These are phyloP conservation scores for Phymanthus crucifer DNA, from an alignment of 92 coral and sea anemone genomes.

Conservation along the genomic window DNA sequence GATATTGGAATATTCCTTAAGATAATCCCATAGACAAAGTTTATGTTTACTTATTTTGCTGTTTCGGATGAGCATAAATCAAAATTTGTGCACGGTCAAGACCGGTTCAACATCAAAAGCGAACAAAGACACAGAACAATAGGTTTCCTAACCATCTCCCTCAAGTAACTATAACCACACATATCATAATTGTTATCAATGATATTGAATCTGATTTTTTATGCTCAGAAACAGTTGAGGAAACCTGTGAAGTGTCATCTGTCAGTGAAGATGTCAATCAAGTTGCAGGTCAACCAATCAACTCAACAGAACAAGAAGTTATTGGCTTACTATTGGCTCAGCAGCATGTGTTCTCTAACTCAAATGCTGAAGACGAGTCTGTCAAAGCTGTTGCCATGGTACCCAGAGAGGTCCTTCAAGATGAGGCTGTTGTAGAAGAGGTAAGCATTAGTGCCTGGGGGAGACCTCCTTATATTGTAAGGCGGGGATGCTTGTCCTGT, in stretches of 20 bases:
- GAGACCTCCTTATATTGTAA: too few species aligned
- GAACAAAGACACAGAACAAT: too few species aligned
- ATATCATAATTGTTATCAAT: too few species aligned
- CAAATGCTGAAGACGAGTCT: conserved; percentile 54
- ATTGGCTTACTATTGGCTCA: conserved; percentile 78
- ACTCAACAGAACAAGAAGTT: conserved; percentile 84
- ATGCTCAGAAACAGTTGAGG: conserved; percentile 13
- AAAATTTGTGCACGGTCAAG: too few species aligned
- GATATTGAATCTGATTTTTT: not conserved
- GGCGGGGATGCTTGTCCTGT: too few species aligned
- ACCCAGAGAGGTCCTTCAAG: conserved; percentile 71
- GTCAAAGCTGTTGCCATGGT: conserved; percentile 84
- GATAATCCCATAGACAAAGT: too few species aligned
- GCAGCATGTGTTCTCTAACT: conserved; percentile 67
- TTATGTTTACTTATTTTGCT: too few species aligned
- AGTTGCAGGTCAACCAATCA: conserved; percentile 77
- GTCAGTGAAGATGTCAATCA: conserved; percentile 51
- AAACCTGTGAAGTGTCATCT: conserved; percentile 12
- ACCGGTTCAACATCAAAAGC: too few species aligned
- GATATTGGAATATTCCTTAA: too few species aligned
- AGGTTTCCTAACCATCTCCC: too few species aligned
- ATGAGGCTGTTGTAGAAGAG: conserved; percentile 48
- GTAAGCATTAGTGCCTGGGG: not conserved
- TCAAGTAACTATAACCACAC: too few species aligned
- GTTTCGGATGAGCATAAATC: too few species aligned